Evolutionary conservation across 2,888 invertebrate species (phyloP), one percentile per base, ranked within the genome.

Genomic region (Agonopterix alstromeriana): DNA sequence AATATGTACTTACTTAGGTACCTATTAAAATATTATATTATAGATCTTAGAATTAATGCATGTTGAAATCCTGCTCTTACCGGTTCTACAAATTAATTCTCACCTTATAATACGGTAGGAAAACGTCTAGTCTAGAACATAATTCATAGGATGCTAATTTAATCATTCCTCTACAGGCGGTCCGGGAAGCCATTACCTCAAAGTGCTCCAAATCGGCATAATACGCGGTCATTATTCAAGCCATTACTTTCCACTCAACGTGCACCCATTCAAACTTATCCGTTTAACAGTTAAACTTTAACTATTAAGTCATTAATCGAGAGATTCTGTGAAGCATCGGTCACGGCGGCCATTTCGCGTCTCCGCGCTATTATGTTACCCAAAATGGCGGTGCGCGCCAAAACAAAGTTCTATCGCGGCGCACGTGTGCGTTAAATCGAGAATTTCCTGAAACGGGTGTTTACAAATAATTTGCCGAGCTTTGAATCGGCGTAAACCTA

Each of bases 261-360:
- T 63, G 60, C 55, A 54, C 61, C 66, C 58, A 60, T 67, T 67
- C 64, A 60, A 72, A 79, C 76, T 79, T 70, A 63, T 66, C 66
- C 67, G 65, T 68, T 72, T 70, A 70, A 73, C 70, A 70, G 70
- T 77, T 73, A 70, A 80, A 82, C 76, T 81, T 77, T 67, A 76
- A 79, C 81, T 79, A 80, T 79, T 80, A 76, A 73, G 76, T 72
- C 78, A 78, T 82, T 82, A 77, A 81, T 80, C 73, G 71, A 68
- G 67, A 73, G 73, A 64, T 78, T 77, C 77, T 61, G 56, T 55
- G 68, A 73, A 76, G 61, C 58, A 53, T 57, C 55, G 57, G 60
- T 47, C 47, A 14, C 40, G 58, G 48, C 63, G 65, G 60, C 73
- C 70, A 72, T 75, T 75, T 65, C 58, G 65, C 58, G 55, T 62